Conservation (phyloP, 2,113 vertebrate genomes). For the Mus musculus region DNA sequence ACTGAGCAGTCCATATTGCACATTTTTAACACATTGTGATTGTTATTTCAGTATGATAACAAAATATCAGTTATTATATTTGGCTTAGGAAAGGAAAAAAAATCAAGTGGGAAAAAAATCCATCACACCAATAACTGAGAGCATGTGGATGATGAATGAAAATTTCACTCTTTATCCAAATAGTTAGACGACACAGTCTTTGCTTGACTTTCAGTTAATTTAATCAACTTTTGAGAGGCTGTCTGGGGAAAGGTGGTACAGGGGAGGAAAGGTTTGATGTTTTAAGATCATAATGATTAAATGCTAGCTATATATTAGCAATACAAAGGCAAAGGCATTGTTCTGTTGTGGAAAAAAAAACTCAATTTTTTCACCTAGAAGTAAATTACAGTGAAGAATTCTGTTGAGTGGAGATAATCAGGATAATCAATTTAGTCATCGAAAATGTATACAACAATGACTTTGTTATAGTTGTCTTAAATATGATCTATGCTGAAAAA, state of each 20-base stretch:
- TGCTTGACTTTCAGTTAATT: conserved; percentile 58
- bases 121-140: background rate
- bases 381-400: background rate
- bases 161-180: conserved; percentile 38
- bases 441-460: background rate
- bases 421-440: background rate
- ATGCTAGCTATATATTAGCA: background rate
- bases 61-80: conserved; percentile 19
- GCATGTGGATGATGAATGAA: background rate
- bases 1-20: background rate
- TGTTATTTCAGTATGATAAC: conserved; percentile 15
- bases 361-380: background rate
- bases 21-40: background rate
- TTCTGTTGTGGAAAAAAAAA: background rate
- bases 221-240: conserved; percentile 29
- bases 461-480: background rate
- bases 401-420: background rate
- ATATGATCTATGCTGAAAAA: background rate
- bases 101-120: conserved; percentile 25
- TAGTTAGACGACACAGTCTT: background rate
- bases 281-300: conserved; percentile 2
- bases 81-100: conserved; percentile 22
- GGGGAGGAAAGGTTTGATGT: background rate
- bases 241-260: background rate
- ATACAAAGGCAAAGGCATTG: background rate